Evolutionary conservation across 2,113 vertebrate genomes (phyloP), one percentile per base, ranked within the genome.

Genomic region (Cyphomyrus plagiostoma): DNA sequence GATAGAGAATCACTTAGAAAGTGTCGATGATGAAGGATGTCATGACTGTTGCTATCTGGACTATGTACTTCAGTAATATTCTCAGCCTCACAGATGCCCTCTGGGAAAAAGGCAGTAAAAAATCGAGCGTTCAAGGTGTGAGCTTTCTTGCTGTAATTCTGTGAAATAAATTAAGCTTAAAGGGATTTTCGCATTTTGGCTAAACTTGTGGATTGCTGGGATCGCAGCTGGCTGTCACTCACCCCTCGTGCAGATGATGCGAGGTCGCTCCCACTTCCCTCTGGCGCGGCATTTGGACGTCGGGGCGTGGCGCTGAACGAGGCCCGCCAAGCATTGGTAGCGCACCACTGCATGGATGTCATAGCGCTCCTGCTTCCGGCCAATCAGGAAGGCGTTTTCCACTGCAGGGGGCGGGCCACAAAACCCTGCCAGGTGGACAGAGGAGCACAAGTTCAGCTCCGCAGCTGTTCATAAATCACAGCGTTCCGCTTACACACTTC

Each of bases 221-320:
- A 26, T 4, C 23, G 2, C 11, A 46, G 42, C 23, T 1, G 45
- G 42, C 46, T 1, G 58, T 87, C 15, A 95, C 98, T 97, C 91
- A 99, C 98, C 97, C 94, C 97, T 98, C 92, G 97, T 96, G 93
- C 98, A 99, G 94, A 98, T 94, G 90, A 99, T 97, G 89, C 96
- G 96, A 90, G 98, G 98, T 53, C 95, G 93, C 89, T 99, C 98
- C 98, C 98, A 99, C 93, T 94, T 96, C 56, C 98, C 98, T 1
- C 95, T 96, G 90, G 95, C 95, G 89, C 97, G 96, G 94, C 98
- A 99, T 88, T 93, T 97, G 86, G 97, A 93, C 15, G 97, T 96
- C 89, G 98, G 97, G 49, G 97, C 92, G 80, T 98, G 98, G 66
- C 97, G 96, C 92, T 98, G 98, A 91, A 95, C 93, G 93, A 98